Base-by-base conservation (phyloP, 2,797 vertebrate genomes). In the Anguilla obscura region DNA sequence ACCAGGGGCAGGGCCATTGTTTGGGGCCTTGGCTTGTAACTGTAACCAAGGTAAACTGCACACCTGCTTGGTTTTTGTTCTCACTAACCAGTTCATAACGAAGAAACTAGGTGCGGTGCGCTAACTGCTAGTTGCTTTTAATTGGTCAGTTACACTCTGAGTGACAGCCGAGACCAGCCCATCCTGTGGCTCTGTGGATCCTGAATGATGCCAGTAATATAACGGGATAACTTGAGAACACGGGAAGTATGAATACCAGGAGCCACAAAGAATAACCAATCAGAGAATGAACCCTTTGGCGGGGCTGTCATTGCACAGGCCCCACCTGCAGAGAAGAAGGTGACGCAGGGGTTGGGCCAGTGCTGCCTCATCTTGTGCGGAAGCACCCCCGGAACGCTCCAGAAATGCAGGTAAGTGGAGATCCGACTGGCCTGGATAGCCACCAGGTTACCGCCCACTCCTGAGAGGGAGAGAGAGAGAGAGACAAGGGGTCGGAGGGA, bases 351-450 rank as follows among this genome's bases (percentile, higher is more conserved):
- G 88, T 96, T 97, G 85, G 98, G 98, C 96, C 97, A 99, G 90
- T 97, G 94, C 86, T 97, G 96, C 87, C 96, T 97, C 98, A 99
- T 98, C 92, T 97, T 97, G 89, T 97, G 96, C 0, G 98, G 98
- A 54, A 99, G 93, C 86, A 99, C 96, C 1, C 98, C 98, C 0
- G 98, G 98, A 69, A 97, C 91, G 90, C 97, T 97, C 96, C 98
- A 97, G 89, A 96, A 97, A 91, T 99, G 98, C 86, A 99, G 96
- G 93, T 97, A 98, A 48, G 98, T 99, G 1, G 98, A 99, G 91
- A 99, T 97, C 66, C 98, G 96, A 90, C 98, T 99, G 88, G 97
- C 98, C 94, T 99, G 98, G 91, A 99, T 98, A 88, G 98, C 98
- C 0, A 98, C 98, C 92, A 99, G 93, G 92, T 99, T 99, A 71